These are phyloP conservation scores for Sorex fumeus DNA, from an alignment of 2,113 vertebrate species.

Conservation along the genomic window DNA sequence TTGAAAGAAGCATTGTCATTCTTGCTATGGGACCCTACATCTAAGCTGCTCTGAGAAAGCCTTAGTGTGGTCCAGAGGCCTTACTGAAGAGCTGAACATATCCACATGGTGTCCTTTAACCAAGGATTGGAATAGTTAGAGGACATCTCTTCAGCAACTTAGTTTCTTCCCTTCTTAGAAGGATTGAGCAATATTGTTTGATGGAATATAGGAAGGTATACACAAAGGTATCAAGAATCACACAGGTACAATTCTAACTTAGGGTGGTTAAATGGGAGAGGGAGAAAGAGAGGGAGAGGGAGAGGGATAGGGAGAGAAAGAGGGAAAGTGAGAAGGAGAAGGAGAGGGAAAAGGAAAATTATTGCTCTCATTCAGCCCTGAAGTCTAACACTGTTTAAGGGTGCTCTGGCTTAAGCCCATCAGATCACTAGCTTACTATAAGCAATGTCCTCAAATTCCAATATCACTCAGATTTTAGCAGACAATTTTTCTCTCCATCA, in stretches of 20 bases:
- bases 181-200: not conserved
- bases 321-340: too few relatives aligned
- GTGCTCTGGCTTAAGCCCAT: not conserved
- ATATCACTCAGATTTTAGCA: not conserved
- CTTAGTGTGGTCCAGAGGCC: not conserved
- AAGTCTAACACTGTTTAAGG: not conserved
- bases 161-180: constrained; percentile 34
- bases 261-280: not conserved
- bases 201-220: not conserved
- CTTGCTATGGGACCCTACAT: not conserved
- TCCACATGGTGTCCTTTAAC: not conserved
- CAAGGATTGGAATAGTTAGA: not conserved
- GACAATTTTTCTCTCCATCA: not conserved
- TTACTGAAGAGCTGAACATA: not conserved
- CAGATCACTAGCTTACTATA: not conserved
- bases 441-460: not conserved
- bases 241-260: not conserved
- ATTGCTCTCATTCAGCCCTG: constrained; percentile 27
- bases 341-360: not conserved
- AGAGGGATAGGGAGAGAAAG: too few relatives aligned
- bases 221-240: not conserved
- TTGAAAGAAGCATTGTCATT: not conserved
- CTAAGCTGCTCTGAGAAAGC: constrained; percentile 5
- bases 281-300: too few relatives aligned
- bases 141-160: not conserved